These are phyloP conservation scores for Labeo catla DNA, from an alignment of 2,113 vertebrate species.

Conservation along the genomic window DNA sequence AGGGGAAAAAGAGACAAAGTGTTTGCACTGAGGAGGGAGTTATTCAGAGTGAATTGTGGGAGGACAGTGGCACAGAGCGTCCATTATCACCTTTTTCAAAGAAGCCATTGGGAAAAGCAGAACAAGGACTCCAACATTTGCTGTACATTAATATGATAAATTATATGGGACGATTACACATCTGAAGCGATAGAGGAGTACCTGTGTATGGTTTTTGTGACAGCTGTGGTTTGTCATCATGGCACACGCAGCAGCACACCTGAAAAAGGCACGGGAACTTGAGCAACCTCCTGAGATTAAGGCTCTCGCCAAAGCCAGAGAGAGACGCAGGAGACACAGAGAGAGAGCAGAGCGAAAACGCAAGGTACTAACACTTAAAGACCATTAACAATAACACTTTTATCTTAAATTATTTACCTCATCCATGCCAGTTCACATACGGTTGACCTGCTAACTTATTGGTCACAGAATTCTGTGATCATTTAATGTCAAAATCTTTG, in stretches of 20 bases:
- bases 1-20: neutral
- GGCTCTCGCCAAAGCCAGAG: slow-evolving; percentile 83
- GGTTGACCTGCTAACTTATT: neutral
- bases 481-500: neutral
- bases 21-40: neutral
- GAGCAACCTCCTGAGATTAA: slow-evolving; percentile 76
- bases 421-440: neutral
- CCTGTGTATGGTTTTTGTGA: neutral
- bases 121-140: neutral
- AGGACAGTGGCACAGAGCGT: neutral
- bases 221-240: slow-evolving; percentile 66
- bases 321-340: slow-evolving; percentile 84
- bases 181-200: neutral
- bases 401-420: neutral
- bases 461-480: neutral
- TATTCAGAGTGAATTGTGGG: neutral
- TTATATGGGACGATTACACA: neutral
- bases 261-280: slow-evolving; percentile 94
- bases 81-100: neutral
- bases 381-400: neutral
- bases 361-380: slow-evolving; percentile 79
- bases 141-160: neutral
- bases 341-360: slow-evolving; percentile 87
- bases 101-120: neutral
- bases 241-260: slow-evolving; percentile 93